Base-by-base conservation (phyloP, 2,113 vertebrate genomes). In the Carassius carassius region DNA sequence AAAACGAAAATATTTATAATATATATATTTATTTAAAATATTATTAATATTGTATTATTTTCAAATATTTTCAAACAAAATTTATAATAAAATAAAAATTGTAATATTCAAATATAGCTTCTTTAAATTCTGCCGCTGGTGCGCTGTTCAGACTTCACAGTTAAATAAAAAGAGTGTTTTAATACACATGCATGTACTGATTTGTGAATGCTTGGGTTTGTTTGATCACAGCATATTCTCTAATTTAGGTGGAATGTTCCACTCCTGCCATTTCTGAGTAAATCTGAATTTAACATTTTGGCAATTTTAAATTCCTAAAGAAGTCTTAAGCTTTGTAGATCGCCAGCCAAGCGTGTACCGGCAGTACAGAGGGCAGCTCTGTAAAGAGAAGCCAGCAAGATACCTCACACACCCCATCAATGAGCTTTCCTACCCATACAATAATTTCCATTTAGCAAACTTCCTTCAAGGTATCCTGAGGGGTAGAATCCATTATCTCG, bases 401-500 rank as follows among this genome's bases (percentile, higher is more conserved):
- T 51, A 17, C 9, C 74, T 51, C 41, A 14, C 23, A 29, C 41
- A 44, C 41, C 9, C 9, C 41, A 11, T 49, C 60, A 81, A 49
- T 49, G 60, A 41, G 41, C 37, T 67, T 81, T 19, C 41, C 62
- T 44, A 32, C 60, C 23, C 77, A 41, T 78, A 78, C 77, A 78
- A 62, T 78, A 4, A 62, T 62, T 78, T 78, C 77, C 77, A 78
- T 78, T 62, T 78, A 78, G 56, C 77, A 78, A 78, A 62, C 56
- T 10, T 67, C 78, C 44, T 81, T 67, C 62, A 47, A 67, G 78
- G 78, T 62, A 49, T 81, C 62, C 78, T 67, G 41, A 81, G 78
- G 60, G 41, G 23, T 47, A 11, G 78, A 63, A 81, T 63, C 13
- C 44, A 81, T 81, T 81, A 29, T 9, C 54, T 62, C 56, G 16